phyloP scores from a whole-genome alignment of 2,888 invertebrate genomes.

The Ophion obscuratus region DNA sequence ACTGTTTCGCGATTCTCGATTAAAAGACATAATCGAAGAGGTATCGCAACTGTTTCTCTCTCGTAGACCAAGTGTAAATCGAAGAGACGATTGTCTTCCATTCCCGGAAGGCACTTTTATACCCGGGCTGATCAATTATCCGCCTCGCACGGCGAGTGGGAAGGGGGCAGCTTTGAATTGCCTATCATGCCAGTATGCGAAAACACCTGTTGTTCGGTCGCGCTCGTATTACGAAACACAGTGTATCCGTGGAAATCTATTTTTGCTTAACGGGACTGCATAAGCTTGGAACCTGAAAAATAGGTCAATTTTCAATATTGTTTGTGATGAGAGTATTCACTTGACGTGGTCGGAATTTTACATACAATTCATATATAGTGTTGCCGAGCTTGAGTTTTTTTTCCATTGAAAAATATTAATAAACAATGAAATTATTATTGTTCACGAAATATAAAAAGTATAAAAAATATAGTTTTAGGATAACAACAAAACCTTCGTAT shows the following conservation, averaged over 20 bases:
- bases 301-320: not conserved
- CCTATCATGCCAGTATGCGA: slow-evolving; percentile 38
- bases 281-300: not conserved
- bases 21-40: not conserved
- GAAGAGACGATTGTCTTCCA: slow-evolving; percentile 32
- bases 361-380: not conserved
- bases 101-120: slow-evolving; percentile 30
- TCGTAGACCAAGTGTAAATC: not conserved
- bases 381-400: not conserved
- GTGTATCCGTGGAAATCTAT: not conserved
- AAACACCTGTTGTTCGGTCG: slow-evolving; percentile 52
- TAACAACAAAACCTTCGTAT: too few species aligned
- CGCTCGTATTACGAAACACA: slow-evolving; percentile 22
- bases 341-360: not conserved
- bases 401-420: not conserved
- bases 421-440: not conserved
- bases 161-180: slow-evolving; percentile 40
- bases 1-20: not conserved
- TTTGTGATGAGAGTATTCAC: not conserved
- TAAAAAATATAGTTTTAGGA: too few species aligned
- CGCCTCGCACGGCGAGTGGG: not conserved
- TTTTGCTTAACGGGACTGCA: slow-evolving; percentile 1
- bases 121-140: slow-evolving; percentile 45
- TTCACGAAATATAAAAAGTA: too few species aligned
- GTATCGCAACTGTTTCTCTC: not conserved